A percentile compares a stretch with the other conserved stretches of the same genome.
Evolutionary conservation across 2,113 vertebrate species (phyloP).

Genomic region (Gorsachius goisagi): DNA sequence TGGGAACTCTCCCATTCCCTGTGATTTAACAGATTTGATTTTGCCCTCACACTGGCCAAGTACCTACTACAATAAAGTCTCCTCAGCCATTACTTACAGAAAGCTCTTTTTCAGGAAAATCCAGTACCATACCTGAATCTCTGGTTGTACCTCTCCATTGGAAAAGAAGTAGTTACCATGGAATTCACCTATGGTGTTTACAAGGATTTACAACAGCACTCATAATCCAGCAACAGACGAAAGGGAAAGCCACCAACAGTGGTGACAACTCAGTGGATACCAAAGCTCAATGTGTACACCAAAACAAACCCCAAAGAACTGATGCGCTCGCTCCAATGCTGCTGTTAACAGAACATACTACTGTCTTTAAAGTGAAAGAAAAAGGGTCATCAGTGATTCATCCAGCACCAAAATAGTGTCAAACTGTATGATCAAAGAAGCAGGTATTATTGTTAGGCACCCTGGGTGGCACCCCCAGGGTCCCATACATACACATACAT

Average conservation of each 20-base stretch:
- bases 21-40: neutral
- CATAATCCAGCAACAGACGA: neutral
- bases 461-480: neutral
- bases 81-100: neutral
- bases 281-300: neutral
- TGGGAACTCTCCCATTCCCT: neutral
- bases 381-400: neutral
- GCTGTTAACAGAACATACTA: neutral
- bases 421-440: neutral
- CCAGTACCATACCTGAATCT: neutral
- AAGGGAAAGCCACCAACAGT: neutral
- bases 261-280: neutral
- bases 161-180: neutral
- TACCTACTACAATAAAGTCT: neutral
- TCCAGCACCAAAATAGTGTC: neutral
- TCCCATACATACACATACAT: neutral
- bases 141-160: neutral
- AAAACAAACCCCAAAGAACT: neutral
- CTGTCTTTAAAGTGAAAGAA: neutral
- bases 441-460: neutral
- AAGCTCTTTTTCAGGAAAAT: neutral
- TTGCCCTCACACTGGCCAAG: neutral
- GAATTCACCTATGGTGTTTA: neutral
- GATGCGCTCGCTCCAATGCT: neutral
- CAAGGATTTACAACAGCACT: neutral